Conservation (phyloP, 2,888 invertebrate genomes). For the Acleris holmiana region DNA sequence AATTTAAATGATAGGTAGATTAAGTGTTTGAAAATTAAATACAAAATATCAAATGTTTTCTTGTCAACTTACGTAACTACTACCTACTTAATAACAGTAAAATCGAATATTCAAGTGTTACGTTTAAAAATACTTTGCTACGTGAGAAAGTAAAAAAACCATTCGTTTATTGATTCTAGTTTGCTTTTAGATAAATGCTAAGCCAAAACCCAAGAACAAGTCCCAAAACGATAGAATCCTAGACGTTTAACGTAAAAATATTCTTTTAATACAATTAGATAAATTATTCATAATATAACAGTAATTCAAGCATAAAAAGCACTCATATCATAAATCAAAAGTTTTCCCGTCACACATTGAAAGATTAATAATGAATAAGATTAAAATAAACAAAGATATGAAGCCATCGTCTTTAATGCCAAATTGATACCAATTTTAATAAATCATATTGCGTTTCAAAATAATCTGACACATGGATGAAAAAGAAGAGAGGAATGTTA, state of each 20-base stretch:
- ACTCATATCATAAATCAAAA: conserved; percentile 57
- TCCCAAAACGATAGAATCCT: too few relatives aligned
- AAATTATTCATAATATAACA: conserved; percentile 16
- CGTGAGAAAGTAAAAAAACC: too few relatives aligned
- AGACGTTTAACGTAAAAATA: conserved; percentile 11
- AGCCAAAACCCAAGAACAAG: too few relatives aligned
- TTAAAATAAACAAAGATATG: conserved; percentile 65
- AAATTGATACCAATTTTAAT: conserved; percentile 62
- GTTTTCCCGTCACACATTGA: conserved; percentile 54
- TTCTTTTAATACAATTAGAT: conserved; percentile 12
- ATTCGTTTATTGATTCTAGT: too few relatives aligned
- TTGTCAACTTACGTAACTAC: too few relatives aligned
- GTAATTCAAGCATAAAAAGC: conserved; percentile 31
- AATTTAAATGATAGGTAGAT: too few relatives aligned
- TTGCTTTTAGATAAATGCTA: too few relatives aligned
- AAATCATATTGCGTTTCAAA: conserved; percentile 60
- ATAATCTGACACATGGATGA: conserved; percentile 51
- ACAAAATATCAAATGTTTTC: too few relatives aligned
- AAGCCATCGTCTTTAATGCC: conserved; percentile 59
- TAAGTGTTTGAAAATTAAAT: too few relatives aligned
- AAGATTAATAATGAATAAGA: conserved; percentile 60
- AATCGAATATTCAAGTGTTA: too few relatives aligned
- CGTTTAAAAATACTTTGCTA: too few relatives aligned
- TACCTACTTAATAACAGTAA: too few relatives aligned
- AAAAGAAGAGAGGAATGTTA: background rate